Conservation (phyloP, 2,888 invertebrate species). For the Serripes groenlandicus region DNA sequence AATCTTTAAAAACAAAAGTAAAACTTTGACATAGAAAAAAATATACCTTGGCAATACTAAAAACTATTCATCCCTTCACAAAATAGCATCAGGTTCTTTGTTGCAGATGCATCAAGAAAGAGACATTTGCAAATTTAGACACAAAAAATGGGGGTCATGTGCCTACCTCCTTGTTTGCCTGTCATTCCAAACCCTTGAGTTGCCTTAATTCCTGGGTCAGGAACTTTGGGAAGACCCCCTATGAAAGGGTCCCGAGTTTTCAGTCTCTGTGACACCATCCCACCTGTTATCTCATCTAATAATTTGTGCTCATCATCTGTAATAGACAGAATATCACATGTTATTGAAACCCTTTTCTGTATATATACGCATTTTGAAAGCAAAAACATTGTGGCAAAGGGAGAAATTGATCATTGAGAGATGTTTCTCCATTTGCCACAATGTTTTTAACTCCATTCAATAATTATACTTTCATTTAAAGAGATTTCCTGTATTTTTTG, state of each 20-base stretch:
- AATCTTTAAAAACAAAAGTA: too few species aligned
- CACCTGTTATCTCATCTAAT: constrained; percentile 82
- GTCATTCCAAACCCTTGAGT: constrained; percentile 56
- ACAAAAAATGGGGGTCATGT: too few species aligned
- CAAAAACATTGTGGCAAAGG: not conserved
- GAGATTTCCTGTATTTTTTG: too few species aligned
- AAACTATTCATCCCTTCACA: too few species aligned
- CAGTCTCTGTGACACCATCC: constrained; percentile 77
- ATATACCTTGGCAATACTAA: too few species aligned
- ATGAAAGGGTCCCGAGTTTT: constrained; percentile 74
- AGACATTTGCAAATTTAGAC: too few species aligned
- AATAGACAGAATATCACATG: not conserved
- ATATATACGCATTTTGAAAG: not conserved
- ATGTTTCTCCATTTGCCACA: not conserved
- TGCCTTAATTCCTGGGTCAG: constrained; percentile 56
- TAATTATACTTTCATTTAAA: too few species aligned
- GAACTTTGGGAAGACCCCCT: constrained; percentile 73
- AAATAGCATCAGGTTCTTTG: too few species aligned
- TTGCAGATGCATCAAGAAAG: too few species aligned
- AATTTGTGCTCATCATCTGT: constrained; percentile 81
- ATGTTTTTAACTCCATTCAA: not conserved
- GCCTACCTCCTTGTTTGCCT: constrained; percentile 29
- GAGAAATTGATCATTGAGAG: not conserved
- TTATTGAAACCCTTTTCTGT: not conserved
- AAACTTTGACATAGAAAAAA: too few species aligned